Conservation (phyloP, 2,888 invertebrate genomes). For the Anorthoa munda region DNA sequence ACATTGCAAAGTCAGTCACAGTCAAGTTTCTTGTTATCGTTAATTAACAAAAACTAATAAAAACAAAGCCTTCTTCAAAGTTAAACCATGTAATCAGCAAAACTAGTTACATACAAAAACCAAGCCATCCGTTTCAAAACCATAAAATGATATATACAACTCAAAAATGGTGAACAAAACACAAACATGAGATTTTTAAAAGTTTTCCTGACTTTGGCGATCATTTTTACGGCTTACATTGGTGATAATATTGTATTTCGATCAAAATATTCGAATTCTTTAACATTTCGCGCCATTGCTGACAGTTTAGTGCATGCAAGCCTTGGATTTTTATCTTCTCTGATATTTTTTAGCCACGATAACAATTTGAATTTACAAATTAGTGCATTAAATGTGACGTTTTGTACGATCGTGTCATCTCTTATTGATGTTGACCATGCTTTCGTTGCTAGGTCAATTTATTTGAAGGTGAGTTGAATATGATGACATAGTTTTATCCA, state of each 20-base stretch:
- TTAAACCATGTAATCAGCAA: slow-evolving; percentile 35
- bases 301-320: slow-evolving; percentile 80
- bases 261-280: slow-evolving; percentile 79
- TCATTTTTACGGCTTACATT: slow-evolving; percentile 73
- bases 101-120: slow-evolving; percentile 7
- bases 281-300: slow-evolving; percentile 77
- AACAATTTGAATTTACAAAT: slow-evolving; percentile 67
- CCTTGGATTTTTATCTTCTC: slow-evolving; percentile 79
- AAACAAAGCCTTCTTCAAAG: slow-evolving; percentile 9
- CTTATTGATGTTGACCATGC: slow-evolving; percentile 85
- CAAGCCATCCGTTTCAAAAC: neutral
- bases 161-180: slow-evolving; percentile 26
- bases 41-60: neutral
- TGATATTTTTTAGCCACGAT: slow-evolving; percentile 80
- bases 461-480: slow-evolving; percentile 78
- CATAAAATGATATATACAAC: slow-evolving; percentile 11
- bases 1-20: slow-evolving; percentile 45
- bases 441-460: slow-evolving; percentile 82
- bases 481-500: neutral
- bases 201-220: slow-evolving; percentile 71
- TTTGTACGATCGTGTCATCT: slow-evolving; percentile 81
- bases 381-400: slow-evolving; percentile 71
- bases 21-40: neutral
- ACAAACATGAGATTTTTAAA: slow-evolving; percentile 76
- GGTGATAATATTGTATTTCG: slow-evolving; percentile 85